Base-by-base conservation (phyloP, 2,797 vertebrate genomes). In the Rhabdomys pumilio region DNA sequence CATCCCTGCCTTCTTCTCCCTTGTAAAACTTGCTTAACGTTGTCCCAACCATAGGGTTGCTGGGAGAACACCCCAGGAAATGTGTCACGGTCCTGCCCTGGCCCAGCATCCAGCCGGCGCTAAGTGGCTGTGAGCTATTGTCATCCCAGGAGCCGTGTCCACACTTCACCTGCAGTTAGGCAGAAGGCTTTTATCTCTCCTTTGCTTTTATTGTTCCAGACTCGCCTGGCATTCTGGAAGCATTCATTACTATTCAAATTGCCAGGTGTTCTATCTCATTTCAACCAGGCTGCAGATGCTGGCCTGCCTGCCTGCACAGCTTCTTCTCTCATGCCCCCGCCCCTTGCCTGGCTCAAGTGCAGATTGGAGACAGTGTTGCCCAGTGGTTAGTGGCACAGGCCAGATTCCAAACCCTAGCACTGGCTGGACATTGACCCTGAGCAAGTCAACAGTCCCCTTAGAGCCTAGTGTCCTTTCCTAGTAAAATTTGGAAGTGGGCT, bases 241-340 rank as follows among this genome's bases (percentile, higher is more conserved):
- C 22, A 2, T 22, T 6, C 76, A 34, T 95, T 94, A 76, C 95
- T 69, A 94, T 96, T 85, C 95, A 97, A 83, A 96, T 96, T 44
- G 34, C 97, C 96, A 92, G 95, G 91, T 95, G 96, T 80, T 85
- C 12, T 0, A 8, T 69, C 83, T 84, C 89, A 34, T 47, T 50
- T n/a, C 26, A 3, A 0, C 26, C 20, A 31, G 75, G n/a, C 6
- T 3, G 88, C 92, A 50, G 91, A 19, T 0, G 0, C 73, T 38
- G n/a, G 94, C 86, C 76, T 29, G 61, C 3, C 67, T 55, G 86
- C 86, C 92, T 92, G 79, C 47, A 8, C 7, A 6, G 57, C 9
- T n/a, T 3, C 61, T 44, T 8, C 20, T n/a, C 50, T 1, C 17
- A 6, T 20, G 10, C 29, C 6, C 13, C 6, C 0, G 9, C 15